phyloP scores from a whole-genome alignment of 2,113 vertebrate species.

The Corapipo altera region DNA sequence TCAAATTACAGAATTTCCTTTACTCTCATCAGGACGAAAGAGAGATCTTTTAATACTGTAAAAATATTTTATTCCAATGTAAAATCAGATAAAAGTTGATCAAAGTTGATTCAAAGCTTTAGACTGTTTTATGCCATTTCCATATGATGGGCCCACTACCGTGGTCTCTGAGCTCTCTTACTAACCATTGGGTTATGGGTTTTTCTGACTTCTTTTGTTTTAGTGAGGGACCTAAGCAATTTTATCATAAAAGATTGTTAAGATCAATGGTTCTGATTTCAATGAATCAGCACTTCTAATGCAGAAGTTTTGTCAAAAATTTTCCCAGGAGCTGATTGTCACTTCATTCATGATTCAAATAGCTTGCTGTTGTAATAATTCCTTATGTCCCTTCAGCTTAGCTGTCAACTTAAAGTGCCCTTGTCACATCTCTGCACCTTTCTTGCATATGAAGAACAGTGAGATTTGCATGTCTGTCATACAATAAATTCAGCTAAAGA shows the following conservation, averaged over 20 bases:
- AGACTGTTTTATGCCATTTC: not conserved
- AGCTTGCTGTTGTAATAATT: not conserved
- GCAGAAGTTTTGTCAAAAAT: not conserved
- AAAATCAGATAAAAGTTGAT: not conserved
- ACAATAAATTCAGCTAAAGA: not conserved
- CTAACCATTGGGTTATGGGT: not conserved
- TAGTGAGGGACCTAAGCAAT: not conserved
- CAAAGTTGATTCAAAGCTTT: not conserved
- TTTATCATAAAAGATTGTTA: not conserved
- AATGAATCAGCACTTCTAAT: not conserved
- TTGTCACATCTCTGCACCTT: not conserved
- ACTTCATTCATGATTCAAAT: not conserved
- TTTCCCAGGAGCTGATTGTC: not conserved
- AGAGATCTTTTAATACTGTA: fast-evolving
- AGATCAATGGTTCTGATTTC: not conserved
- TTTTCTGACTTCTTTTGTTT: not conserved
- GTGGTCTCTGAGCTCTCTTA: not conserved
- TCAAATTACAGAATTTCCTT: not conserved
- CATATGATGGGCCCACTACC: fast-evolving
- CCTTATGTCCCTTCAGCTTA: not conserved
- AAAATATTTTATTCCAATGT: not conserved
- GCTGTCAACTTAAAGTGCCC: not conserved
- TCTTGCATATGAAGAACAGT: not conserved
- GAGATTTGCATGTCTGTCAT: not conserved
- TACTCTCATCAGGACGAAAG: not conserved